Evolutionary conservation across 2,888 invertebrate genomes (phyloP).

Genomic region (Eupelmus urozonus): DNA sequence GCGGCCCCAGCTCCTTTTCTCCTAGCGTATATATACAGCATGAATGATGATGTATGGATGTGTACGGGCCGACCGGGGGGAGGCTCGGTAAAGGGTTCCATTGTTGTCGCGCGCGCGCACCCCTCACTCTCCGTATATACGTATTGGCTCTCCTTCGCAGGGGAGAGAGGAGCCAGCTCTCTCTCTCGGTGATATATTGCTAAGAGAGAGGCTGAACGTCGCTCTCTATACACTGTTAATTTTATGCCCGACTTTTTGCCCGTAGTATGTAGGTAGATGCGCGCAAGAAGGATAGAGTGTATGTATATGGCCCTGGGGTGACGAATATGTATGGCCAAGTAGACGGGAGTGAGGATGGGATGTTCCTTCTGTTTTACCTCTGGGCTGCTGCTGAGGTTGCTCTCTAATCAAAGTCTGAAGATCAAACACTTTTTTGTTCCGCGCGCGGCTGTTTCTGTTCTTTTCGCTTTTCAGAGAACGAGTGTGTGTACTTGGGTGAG

Average conservation of each 20-base stretch:
- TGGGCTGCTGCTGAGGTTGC: slow-evolving; percentile 20
- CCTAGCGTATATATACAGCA: slow-evolving; percentile 58
- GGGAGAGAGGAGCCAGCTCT: slow-evolving; percentile 46
- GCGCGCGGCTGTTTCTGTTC: not conserved
- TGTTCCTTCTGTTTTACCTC: slow-evolving; percentile 36
- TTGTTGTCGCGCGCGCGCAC: slow-evolving; percentile 68
- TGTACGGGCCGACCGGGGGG: slow-evolving; percentile 75
- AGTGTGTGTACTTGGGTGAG: no score
- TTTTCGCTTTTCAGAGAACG: slow-evolving; percentile 9
- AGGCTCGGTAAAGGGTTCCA: slow-evolving; percentile 77
- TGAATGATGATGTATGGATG: slow-evolving; percentile 78
- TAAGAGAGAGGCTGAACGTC: slow-evolving; percentile 66
- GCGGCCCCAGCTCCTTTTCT: slow-evolving; percentile 69
- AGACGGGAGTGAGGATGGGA: not conserved
- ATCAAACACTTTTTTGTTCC: slow-evolving; percentile 41
- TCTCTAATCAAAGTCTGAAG: slow-evolving; percentile 40
- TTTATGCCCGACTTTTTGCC: slow-evolving; percentile 72
- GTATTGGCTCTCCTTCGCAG: slow-evolving; percentile 51
- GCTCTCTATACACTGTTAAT: slow-evolving; percentile 70
- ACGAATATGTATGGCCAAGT: slow-evolving; percentile 28
- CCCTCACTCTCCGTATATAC: slow-evolving; percentile 51
- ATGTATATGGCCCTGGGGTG: slow-evolving; percentile 17
- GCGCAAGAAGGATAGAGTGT: not conserved
- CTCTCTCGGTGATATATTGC: slow-evolving; percentile 77
- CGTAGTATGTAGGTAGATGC: not conserved